phyloP scores from a whole-genome alignment of 2,113 vertebrate species.

The Bothrops jararaca region DNA sequence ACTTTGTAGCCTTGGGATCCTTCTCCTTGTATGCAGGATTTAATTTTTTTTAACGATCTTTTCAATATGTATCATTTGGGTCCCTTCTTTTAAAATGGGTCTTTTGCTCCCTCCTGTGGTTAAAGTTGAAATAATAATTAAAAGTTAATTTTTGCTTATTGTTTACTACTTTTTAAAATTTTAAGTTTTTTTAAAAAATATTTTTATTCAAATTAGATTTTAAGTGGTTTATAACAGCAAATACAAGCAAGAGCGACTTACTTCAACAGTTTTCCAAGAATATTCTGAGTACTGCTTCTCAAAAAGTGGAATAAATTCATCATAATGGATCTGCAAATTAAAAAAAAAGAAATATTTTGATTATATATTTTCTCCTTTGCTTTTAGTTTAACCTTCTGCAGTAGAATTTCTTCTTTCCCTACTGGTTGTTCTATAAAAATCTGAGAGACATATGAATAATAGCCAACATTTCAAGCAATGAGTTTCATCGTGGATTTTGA shows the following conservation, averaged over 20 bases:
- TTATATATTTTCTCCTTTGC: neutral
- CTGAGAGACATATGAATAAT: neutral
- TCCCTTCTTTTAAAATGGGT: neutral
- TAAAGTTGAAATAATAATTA: neutral
- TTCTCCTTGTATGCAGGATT: neutral
- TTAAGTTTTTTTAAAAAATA: too few relatives aligned
- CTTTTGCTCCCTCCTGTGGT: neutral
- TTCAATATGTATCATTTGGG: neutral
- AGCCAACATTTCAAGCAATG: neutral
- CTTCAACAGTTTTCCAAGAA: constrained; percentile 83
- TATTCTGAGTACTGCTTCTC: constrained; percentile 87
- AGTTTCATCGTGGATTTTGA: neutral
- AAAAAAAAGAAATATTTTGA: neutral
- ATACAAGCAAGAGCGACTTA: constrained; percentile 56
- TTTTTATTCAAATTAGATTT: neutral
- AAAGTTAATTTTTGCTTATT: neutral
- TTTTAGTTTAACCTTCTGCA: neutral
- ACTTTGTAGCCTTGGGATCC: neutral
- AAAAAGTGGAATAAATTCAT: constrained; percentile 90
- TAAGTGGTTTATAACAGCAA: neutral
- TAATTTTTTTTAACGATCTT: neutral
- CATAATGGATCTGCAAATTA: constrained; percentile 78
- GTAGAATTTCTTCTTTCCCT: neutral
- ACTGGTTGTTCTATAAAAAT: neutral
- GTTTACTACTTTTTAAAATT: neutral